Conservation (phyloP, 1,140 invertebrate species). For the Conus betulinus region DNA sequence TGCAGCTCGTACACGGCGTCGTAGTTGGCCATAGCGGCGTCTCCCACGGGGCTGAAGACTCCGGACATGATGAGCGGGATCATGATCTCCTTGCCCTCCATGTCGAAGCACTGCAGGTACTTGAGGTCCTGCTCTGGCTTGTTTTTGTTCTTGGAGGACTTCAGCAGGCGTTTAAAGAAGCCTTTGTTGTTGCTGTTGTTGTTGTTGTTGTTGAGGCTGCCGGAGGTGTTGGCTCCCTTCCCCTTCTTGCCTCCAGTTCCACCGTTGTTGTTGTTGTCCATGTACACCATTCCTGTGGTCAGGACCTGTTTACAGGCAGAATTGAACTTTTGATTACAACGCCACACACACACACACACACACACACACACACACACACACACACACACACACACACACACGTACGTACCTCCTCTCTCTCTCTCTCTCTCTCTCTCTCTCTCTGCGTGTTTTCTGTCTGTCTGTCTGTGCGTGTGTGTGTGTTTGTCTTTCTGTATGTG, state of each 20-base stretch:
- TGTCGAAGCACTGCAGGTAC: constrained; percentile 70
- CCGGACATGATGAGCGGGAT: constrained; percentile 70
- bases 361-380: too few species aligned
- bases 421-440: too few species aligned
- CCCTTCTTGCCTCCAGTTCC: constrained; percentile 30
- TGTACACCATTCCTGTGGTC: constrained; percentile 67
- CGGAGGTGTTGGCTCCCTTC: constrained; percentile 35
- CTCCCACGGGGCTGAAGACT: constrained; percentile 70
- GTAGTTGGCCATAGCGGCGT: constrained; percentile 60
- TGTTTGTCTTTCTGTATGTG: too few species aligned
- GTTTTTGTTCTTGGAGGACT: constrained; percentile 52
- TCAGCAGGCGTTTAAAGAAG: constrained; percentile 64
- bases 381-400: too few species aligned
- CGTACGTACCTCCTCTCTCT: too few species aligned
- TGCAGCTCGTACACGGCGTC: constrained; percentile 71
- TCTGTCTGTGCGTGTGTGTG: too few species aligned
- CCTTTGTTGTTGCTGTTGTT: constrained; percentile 41
- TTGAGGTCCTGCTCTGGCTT: constrained; percentile 68
- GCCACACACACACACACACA: too few species aligned
- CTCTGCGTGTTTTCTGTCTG: too few species aligned
- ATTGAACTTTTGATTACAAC: neutral
- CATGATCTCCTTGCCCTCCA: constrained; percentile 63
- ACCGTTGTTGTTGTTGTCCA: constrained; percentile 63
- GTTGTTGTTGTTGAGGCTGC: constrained; percentile 65
- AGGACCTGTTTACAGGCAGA: constrained; percentile 42